These are phyloP conservation scores for Motacilla tschutschensis DNA, from an alignment of 2,113 vertebrate genomes.

Conservation along the genomic window DNA sequence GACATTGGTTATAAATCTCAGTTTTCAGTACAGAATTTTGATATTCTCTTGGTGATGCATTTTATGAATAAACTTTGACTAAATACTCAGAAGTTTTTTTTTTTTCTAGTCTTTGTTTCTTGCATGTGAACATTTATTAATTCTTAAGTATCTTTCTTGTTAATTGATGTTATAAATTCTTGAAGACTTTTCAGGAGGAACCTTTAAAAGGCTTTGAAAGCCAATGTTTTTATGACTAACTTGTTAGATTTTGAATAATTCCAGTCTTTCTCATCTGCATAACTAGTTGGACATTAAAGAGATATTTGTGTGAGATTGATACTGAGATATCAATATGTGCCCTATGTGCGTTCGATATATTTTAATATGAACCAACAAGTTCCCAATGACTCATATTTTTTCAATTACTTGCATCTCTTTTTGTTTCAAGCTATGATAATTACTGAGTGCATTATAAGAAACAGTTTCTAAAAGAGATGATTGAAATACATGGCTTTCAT, in stretches of 20 bases:
- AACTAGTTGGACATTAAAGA: background rate
- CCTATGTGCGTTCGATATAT: fast-evolving
- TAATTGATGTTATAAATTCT: background rate
- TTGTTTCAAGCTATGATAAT: background rate
- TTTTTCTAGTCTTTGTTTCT: background rate
- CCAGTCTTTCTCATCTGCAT: background rate
- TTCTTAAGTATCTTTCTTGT: background rate
- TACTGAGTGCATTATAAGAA: background rate
- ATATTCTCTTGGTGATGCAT: background rate
- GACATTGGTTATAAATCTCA: background rate
- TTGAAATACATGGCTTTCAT: background rate
- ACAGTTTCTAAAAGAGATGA: background rate
- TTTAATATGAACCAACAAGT: background rate
- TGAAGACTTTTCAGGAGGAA: background rate
- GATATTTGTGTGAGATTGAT: background rate
- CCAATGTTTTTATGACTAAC: background rate
- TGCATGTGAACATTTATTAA: background rate
- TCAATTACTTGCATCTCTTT: background rate
- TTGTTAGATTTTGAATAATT: background rate
- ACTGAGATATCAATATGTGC: background rate
- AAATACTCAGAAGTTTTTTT: background rate
- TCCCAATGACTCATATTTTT: background rate
- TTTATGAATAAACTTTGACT: background rate
- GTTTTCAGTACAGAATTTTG: background rate
- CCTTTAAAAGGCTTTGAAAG: background rate